These are phyloP conservation scores for Microplitis deprimator DNA, from an alignment of 2,888 invertebrate species.

Conservation along the genomic window DNA sequence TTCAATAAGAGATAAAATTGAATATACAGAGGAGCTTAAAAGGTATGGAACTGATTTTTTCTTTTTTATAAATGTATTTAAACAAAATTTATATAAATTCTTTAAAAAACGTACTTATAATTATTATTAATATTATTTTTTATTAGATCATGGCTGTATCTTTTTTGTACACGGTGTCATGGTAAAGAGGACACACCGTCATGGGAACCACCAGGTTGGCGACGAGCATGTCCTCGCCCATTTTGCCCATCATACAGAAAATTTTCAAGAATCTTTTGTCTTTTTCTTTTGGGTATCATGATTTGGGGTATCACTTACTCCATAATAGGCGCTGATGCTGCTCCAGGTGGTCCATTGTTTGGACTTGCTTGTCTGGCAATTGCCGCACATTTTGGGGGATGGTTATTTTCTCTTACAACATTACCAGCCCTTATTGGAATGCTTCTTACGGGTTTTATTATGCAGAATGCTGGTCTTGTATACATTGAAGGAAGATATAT, in stretches of 20 bases:
- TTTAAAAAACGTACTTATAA: not conserved
- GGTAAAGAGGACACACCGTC: constrained; percentile 80
- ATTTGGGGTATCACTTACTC: constrained; percentile 85
- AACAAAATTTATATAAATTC: not conserved
- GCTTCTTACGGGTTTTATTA: constrained; percentile 85
- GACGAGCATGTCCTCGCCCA: constrained; percentile 86
- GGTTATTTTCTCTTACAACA: constrained; percentile 84
- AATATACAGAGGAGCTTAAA: constrained; percentile 68
- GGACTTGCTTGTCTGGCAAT: constrained; percentile 83
- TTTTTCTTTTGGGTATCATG: constrained; percentile 81
- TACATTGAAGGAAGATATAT: constrained; percentile 79
- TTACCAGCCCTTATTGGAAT: constrained; percentile 90
- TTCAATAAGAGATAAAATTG: constrained; percentile 69
- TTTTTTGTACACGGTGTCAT: constrained; percentile 86
- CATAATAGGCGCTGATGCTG: constrained; percentile 83
- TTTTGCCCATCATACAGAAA: constrained; percentile 89
- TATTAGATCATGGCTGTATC: constrained; percentile 85
- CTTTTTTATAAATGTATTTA: not conserved
- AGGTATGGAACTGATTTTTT: constrained; percentile 52
- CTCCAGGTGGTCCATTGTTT: constrained; percentile 88
- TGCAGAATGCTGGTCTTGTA: constrained; percentile 83
- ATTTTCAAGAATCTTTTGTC: constrained; percentile 82
- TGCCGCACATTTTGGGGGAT: constrained; percentile 87
- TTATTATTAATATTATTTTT: not conserved
- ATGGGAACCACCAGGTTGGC: constrained; percentile 88